Conservation (phyloP, 2,888 invertebrate genomes). For the Microchrysa polita region DNA sequence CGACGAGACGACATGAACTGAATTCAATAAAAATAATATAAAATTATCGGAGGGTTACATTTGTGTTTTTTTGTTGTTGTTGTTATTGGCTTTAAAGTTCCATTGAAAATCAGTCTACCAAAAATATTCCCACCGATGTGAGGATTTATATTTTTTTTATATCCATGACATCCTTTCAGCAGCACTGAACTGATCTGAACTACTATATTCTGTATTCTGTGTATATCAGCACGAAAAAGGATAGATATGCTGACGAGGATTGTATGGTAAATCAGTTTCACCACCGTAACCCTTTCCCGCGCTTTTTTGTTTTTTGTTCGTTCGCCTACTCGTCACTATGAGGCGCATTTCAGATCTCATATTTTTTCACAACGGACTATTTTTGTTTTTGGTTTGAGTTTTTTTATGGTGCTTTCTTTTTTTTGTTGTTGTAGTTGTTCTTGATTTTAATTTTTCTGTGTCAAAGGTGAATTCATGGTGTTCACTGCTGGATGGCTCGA, state of each 20-base stretch:
- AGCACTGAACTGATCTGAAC: background rate
- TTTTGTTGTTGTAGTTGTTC: no score
- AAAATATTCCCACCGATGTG: no score
- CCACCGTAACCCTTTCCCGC: background rate
- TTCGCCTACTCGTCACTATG: slow-evolving; percentile 16
- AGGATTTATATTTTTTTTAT: slow-evolving; percentile 2
- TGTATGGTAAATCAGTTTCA: no score
- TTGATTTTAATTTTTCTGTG: slow-evolving; percentile 16
- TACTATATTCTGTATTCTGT: no score
- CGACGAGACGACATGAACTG: background rate
- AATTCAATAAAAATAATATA: slow-evolving; percentile 10
- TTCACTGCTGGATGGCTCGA: background rate
- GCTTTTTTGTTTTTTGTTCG: background rate
- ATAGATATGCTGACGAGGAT: no score
- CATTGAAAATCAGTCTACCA: background rate
- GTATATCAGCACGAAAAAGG: no score
- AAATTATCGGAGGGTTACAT: slow-evolving; percentile 10
- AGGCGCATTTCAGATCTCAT: slow-evolving; percentile 6
- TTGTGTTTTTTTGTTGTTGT: background rate
- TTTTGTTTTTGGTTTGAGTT: background rate
- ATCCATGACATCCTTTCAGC: background rate
- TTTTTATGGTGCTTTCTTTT: no score
- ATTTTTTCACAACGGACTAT: slow-evolving; percentile 24
- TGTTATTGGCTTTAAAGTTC: no score
- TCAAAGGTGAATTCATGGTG: slow-evolving; percentile 38